phyloP scores from a whole-genome alignment of 2,888 invertebrate species.

The Lasiommata megera region DNA sequence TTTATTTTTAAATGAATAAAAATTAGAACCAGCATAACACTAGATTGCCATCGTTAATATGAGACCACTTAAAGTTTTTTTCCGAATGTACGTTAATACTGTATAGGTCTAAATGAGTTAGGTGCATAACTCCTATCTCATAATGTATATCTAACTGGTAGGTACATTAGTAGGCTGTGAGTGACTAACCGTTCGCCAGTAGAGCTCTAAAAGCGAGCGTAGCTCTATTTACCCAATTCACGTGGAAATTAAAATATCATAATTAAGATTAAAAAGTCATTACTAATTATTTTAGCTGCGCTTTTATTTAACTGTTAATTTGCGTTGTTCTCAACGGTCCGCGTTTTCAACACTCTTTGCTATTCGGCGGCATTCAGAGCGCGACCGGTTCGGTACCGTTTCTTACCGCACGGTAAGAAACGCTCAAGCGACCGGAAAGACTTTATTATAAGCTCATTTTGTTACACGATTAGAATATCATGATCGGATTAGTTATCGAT shows the following conservation, averaged over 20 bases:
- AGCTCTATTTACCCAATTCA: conserved; percentile 9
- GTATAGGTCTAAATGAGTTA: no score
- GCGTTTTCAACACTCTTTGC: conserved; percentile 42
- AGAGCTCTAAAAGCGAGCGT: neutral
- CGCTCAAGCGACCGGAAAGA: conserved; percentile 56
- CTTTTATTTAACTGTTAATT: conserved; percentile 27
- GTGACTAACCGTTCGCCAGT: neutral
- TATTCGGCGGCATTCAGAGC: conserved; percentile 62
- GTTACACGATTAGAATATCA: conserved; percentile 15
- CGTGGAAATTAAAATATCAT: conserved; percentile 3
- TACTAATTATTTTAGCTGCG: neutral
- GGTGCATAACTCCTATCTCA: no score
- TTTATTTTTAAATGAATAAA: no score
- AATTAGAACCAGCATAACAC: no score
- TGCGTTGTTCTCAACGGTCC: conserved; percentile 23
- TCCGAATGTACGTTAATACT: no score
- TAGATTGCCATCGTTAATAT: no score
- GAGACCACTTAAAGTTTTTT: no score
- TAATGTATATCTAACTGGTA: no score
- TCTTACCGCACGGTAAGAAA: conserved; percentile 51
- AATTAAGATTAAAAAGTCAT: conserved; percentile 1
- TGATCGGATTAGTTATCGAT: conserved; percentile 24
- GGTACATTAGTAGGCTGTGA: no score
- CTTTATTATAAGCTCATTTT: conserved; percentile 55
- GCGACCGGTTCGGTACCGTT: conserved; percentile 65